These are phyloP conservation scores for Agelaius tricolor DNA, from an alignment of 2,113 vertebrate species.

Conservation along the genomic window DNA sequence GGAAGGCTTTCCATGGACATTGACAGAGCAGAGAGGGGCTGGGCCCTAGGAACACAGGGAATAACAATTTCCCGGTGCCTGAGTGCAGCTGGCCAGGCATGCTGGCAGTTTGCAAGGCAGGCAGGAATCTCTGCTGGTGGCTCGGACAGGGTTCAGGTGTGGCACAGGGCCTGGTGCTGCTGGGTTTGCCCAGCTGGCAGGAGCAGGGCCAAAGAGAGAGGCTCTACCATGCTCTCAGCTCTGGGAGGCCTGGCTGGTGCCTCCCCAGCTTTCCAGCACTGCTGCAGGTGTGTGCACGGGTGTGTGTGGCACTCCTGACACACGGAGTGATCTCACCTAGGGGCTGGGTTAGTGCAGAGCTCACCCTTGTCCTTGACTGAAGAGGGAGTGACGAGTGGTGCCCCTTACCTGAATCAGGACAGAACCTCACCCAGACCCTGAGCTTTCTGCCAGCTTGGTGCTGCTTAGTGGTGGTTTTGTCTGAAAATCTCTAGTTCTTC, in stretches of 20 bases:
- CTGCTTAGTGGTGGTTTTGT: neutral
- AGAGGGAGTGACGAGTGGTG: neutral
- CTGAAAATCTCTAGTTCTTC: neutral
- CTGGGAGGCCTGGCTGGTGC: neutral
- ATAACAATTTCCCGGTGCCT: accelerated
- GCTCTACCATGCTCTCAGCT: accelerated
- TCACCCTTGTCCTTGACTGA: neutral
- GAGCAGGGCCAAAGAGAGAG: neutral
- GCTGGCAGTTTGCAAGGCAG: neutral
- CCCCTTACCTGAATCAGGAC: neutral
- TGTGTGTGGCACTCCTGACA: neutral
- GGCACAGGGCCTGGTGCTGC: accelerated
- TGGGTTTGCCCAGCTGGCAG: neutral
- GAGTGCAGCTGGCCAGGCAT: neutral
- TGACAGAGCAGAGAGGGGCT: neutral
- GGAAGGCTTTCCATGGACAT: neutral
- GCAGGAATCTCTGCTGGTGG: neutral
- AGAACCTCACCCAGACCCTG: neutral
- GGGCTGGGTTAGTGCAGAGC: neutral
- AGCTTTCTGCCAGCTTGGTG: neutral
- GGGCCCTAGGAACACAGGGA: accelerated
- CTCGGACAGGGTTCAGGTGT: neutral
- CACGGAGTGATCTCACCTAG: accelerated
- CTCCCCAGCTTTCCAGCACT: neutral
- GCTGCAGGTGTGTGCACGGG: accelerated